Conservation (phyloP, 1,140 invertebrate genomes). For the Helicorthomorpha holstii region DNA sequence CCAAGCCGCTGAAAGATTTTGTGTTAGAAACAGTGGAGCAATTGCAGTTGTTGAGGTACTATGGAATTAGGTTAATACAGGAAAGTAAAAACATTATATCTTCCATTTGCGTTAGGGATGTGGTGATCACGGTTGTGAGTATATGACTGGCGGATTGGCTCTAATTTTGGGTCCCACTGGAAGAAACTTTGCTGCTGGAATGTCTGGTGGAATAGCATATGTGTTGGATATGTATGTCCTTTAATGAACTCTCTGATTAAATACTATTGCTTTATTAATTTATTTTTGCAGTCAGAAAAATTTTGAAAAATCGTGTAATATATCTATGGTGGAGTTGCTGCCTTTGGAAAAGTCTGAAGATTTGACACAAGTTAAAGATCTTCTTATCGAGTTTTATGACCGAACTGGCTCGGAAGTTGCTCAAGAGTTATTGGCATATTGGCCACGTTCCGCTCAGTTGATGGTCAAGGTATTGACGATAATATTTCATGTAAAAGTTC, state of each 20-base stretch:
- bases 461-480: constrained; percentile 61
- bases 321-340: constrained; percentile 73
- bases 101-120: constrained; percentile 44
- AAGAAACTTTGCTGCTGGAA: constrained; percentile 95
- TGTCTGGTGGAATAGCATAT: constrained; percentile 95
- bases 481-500: not conserved
- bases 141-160: constrained; percentile 92
- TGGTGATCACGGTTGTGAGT: constrained; percentile 98
- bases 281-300: constrained; percentile 11
- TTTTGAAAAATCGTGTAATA: constrained; percentile 60
- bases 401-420: constrained; percentile 83
- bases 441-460: constrained; percentile 55
- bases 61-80: not conserved
- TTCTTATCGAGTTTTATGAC: constrained; percentile 71
- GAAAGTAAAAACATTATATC: too few species aligned
- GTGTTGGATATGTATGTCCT: constrained; percentile 67
- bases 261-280: not conserved
- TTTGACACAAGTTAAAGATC: constrained; percentile 51
- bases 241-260: not conserved
- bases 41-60: constrained; percentile 61
- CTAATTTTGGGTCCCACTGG: constrained; percentile 88
- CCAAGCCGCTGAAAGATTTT: constrained; percentile 93
- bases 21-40: constrained; percentile 92
- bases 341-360: constrained; percentile 63
- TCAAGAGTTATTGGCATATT: constrained; percentile 54